These are phyloP conservation scores for Mustela lutreola DNA, from an alignment of 2,113 vertebrate genomes.

Conservation along the genomic window DNA sequence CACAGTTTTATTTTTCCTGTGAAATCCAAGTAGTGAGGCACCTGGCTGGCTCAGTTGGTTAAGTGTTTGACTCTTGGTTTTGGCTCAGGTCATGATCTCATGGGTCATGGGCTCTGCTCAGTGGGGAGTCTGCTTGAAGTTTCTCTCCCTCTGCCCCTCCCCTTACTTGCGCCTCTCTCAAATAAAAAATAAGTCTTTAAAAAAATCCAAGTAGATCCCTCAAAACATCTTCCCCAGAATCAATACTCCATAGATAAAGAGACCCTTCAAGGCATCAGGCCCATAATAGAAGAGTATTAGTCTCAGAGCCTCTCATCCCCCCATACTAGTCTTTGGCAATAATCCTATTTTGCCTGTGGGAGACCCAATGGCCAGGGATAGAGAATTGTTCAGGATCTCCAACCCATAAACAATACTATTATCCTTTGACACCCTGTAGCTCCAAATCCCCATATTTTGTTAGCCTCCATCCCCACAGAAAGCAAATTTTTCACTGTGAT, in stretches of 20 bases:
- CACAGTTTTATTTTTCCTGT: not conserved
- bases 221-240: not conserved
- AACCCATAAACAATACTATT: not conserved
- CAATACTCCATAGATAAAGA: not conserved
- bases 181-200: not conserved
- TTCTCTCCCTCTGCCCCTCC: not conserved
- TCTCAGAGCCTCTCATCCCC: not conserved
- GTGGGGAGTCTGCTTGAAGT: not conserved
- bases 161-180: not conserved
- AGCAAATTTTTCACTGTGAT: not conserved
- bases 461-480: not conserved
- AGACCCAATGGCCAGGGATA: not conserved
- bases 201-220: not conserved
- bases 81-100: not conserved
- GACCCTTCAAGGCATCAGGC: not conserved
- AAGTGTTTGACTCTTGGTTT: not conserved
- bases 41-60: not conserved
- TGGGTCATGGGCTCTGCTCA: not conserved
- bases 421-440: not conserved
- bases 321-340: not conserved
- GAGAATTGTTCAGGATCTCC: not conserved
- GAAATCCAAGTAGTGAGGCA: not conserved
- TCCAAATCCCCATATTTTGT: not conserved
- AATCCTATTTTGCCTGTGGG: not conserved
- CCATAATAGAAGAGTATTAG: not conserved